phyloP scores from a whole-genome alignment of 2,113 vertebrate genomes.

The Rhipidura dahli region DNA sequence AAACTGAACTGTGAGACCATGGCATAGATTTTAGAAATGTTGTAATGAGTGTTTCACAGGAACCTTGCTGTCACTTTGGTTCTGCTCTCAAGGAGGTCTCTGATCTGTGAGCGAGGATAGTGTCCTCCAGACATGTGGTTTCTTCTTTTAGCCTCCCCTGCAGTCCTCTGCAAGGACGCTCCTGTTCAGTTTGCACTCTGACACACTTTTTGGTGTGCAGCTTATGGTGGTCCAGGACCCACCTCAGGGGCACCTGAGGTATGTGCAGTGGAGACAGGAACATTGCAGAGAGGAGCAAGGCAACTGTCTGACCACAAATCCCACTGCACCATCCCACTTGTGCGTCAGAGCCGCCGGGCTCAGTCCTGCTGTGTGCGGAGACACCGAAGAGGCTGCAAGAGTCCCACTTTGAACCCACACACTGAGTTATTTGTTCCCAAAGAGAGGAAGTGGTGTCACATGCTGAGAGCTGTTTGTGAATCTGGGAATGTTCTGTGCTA shows the following conservation, averaged over 20 bases:
- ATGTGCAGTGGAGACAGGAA: background rate
- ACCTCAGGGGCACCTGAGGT: background rate
- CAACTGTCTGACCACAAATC: background rate
- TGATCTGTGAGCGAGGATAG: background rate
- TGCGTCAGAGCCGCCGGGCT: fast-evolving
- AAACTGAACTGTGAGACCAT: background rate
- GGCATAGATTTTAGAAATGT: background rate
- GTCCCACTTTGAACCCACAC: background rate
- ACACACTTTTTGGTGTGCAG: background rate
- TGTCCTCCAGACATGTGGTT: background rate
- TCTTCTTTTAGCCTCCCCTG: background rate
- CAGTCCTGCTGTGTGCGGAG: fast-evolving
- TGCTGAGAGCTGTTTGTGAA: background rate
- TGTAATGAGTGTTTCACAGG: background rate
- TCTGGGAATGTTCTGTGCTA: background rate
- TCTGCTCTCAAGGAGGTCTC: background rate
- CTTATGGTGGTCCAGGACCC: background rate
- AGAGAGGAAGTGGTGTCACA: background rate
- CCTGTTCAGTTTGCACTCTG: background rate
- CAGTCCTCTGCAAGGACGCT: background rate
- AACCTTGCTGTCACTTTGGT: background rate
- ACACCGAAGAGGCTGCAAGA: background rate
- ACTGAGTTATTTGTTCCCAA: background rate
- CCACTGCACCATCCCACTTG: background rate
- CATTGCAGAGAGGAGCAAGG: background rate